Evolutionary conservation across 2,113 vertebrate species (phyloP).

Genomic region (Himantopus leucocephalus): DNA sequence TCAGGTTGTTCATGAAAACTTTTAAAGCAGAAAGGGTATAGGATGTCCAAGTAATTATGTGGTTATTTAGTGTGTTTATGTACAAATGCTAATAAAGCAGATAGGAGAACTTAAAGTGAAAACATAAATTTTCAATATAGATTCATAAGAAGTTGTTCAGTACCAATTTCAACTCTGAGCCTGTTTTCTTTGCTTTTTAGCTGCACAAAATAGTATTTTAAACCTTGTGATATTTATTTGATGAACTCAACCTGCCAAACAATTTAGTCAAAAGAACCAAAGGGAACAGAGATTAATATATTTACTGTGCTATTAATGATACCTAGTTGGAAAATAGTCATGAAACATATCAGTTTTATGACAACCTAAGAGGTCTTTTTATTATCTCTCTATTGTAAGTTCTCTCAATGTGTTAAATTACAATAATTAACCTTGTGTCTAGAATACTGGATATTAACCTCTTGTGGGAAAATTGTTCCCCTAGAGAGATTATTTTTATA

Average conservation of each 20-base stretch:
- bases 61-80: not conserved
- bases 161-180: not conserved
- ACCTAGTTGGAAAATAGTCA: not conserved
- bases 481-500: slow-evolving; percentile 5
- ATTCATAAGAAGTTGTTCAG: not conserved
- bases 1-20: not conserved
- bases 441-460: not conserved
- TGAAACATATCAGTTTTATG: not conserved
- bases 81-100: not conserved
- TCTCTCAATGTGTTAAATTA: slow-evolving; percentile 3
- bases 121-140: not conserved
- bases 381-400: not conserved
- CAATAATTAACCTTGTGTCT: not conserved
- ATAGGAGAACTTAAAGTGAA: not conserved
- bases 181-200: not conserved
- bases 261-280: not conserved
- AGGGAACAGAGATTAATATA: not conserved
- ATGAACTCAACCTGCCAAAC: not conserved
- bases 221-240: not conserved
- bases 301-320: not conserved
- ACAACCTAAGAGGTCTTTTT: not conserved
- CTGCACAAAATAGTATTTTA: not conserved
- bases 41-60: not conserved
- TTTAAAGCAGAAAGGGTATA: not conserved
- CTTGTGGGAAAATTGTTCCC: not conserved